Evolutionary conservation across 2,888 invertebrate species (phyloP).

Genomic region (Cheilosia scutellata): DNA sequence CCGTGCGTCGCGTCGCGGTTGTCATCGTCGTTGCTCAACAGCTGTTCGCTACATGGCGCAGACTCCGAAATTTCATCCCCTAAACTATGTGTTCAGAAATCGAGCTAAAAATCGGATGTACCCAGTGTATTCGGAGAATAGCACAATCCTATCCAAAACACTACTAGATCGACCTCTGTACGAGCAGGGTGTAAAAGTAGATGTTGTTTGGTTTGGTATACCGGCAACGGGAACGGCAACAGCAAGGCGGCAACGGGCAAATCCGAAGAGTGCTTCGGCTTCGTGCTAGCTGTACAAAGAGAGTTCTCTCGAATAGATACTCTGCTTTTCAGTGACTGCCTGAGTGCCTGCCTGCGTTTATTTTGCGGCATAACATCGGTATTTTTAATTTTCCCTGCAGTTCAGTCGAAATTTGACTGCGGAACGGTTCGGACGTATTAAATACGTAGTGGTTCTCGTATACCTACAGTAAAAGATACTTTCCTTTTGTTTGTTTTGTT

Average conservation of each 20-base stretch:
- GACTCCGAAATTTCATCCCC: slow-evolving; percentile 62
- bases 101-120: slow-evolving; percentile 7
- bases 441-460: neutral
- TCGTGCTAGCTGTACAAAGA: slow-evolving; percentile 25
- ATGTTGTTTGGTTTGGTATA: slow-evolving; percentile 14
- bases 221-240: neutral
- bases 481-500: slow-evolving; percentile 13
- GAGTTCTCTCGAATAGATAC: slow-evolving; percentile 31
- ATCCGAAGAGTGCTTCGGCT: slow-evolving; percentile 17
- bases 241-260: too few relatives aligned
- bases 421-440: slow-evolving; percentile 54
- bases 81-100: slow-evolving; percentile 3
- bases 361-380: slow-evolving; percentile 38
- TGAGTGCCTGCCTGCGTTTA: slow-evolving; percentile 12
- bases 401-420: slow-evolving; percentile 71
- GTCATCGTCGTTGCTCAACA: slow-evolving; percentile 58
- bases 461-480: slow-evolving; percentile 33
- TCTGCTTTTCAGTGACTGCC: neutral
- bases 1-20: slow-evolving; percentile 19
- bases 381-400: slow-evolving; percentile 36
- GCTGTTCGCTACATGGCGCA: slow-evolving; percentile 68
- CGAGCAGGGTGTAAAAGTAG: slow-evolving; percentile 41
- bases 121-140: neutral
- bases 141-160: slow-evolving; percentile 21
- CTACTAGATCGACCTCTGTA: slow-evolving; percentile 59